phyloP scores from a whole-genome alignment of 2,797 vertebrate genomes.

The Heliangelus exortis region DNA sequence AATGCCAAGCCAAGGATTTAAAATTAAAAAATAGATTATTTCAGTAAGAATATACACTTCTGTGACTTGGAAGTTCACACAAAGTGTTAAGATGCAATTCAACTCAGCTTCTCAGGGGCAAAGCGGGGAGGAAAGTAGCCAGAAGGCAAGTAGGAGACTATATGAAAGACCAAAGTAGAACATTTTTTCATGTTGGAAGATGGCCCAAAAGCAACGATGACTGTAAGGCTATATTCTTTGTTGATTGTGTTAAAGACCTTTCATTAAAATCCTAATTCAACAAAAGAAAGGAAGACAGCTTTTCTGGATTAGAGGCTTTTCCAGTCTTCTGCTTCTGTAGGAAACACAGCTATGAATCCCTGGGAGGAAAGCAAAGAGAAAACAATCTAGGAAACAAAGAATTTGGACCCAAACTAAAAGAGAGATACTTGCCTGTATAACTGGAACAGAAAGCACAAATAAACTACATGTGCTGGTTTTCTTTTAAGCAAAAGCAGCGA shows the following conservation, averaged over 20 bases:
- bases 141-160: neutral
- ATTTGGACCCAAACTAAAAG: neutral
- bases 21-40: slow-evolving; percentile 45
- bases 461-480: neutral
- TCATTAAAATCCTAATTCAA: neutral
- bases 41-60: slow-evolving; percentile 13
- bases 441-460: neutral
- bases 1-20: slow-evolving; percentile 54
- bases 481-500: neutral
- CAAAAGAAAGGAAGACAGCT: slow-evolving; percentile 21
- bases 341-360: neutral
- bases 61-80: neutral
- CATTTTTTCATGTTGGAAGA: slow-evolving; percentile 4
- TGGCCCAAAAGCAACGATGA: neutral
- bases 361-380: neutral
- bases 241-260: slow-evolving; percentile 14
- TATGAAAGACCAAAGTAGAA: neutral
- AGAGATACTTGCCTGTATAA: neutral
- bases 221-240: neutral
- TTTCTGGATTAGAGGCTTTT: slow-evolving; percentile 46
- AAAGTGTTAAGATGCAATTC: neutral
- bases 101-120: neutral
- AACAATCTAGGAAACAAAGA: slow-evolving; percentile 1
- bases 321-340: slow-evolving; percentile 3
- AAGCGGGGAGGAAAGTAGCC: neutral